Conservation (phyloP, 2,888 invertebrate species). For the Perizoma flavofasciatum region DNA sequence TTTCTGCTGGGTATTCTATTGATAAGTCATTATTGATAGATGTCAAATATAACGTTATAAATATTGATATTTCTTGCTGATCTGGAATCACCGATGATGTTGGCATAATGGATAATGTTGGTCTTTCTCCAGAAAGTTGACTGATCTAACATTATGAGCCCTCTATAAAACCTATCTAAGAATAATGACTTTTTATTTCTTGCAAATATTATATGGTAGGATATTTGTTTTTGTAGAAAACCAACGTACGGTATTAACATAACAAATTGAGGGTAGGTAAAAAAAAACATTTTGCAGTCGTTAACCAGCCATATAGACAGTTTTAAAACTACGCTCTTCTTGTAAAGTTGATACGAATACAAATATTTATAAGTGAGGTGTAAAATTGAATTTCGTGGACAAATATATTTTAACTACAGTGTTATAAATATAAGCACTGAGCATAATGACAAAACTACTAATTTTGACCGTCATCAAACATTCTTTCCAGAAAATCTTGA, state of each 20-base stretch:
- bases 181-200: too few species aligned
- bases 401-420: not conserved
- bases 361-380: not conserved
- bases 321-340: not conserved
- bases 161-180: too few species aligned
- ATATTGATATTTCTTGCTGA: not conserved
- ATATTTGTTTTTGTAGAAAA: too few species aligned
- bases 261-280: constrained; percentile 12
- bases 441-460: constrained; percentile 37
- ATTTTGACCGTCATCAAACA: constrained; percentile 52
- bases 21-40: constrained; percentile 31
- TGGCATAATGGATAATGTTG: too few species aligned
- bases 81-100: too few species aligned
- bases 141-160: too few species aligned
- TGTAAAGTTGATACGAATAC: constrained; percentile 3
- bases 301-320: not conserved
- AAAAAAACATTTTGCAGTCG: not conserved
- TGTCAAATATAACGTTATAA: constrained; percentile 10
- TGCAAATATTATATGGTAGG: too few species aligned
- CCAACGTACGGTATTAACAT: not conserved
- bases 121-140: too few species aligned
- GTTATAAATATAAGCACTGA: constrained; percentile 3
- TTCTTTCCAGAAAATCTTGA: constrained; percentile 59
- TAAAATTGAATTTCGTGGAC: too few species aligned
- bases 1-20: constrained; percentile 27